Conservation (phyloP, 2,113 vertebrate species). For the Forbesichthys papilliferus region DNA sequence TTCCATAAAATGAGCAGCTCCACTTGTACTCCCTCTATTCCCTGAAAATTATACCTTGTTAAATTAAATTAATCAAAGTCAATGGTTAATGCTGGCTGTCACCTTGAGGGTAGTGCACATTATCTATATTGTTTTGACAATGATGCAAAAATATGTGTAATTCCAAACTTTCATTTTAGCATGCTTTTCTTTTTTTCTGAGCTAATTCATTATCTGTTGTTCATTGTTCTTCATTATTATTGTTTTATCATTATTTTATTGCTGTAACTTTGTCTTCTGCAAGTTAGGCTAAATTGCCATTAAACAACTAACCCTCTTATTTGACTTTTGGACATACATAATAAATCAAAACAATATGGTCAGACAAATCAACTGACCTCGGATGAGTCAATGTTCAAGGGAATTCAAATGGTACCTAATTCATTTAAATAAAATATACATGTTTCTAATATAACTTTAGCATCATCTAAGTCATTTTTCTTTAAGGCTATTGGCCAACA, state of each 20-base stretch:
- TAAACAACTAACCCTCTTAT: no score
- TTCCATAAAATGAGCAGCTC: background rate
- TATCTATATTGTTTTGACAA: background rate
- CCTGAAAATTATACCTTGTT: background rate
- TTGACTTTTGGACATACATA: no score
- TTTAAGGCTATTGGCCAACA: no score
- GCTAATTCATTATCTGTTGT: background rate
- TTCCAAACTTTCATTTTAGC: background rate
- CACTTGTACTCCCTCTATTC: background rate
- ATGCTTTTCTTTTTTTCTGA: no score
- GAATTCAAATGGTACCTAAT: no score
- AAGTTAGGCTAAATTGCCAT: no score
- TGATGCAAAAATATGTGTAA: background rate
- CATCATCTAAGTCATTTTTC: background rate
- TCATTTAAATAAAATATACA: no score
- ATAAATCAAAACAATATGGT: no score
- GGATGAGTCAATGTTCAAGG: no score
- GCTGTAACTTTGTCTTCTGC: background rate
- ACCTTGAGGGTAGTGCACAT: background rate
- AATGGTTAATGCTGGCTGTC: background rate
- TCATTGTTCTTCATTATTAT: background rate
- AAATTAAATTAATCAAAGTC: background rate
- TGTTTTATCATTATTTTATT: background rate
- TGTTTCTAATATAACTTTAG: constrained; percentile 5
- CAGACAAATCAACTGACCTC: no score